Percentiles rank a stretch among this genome's conserved stretches.
These are phyloP conservation scores for Tanypteryx hageni DNA, from an alignment of 2,888 invertebrate genomes.

Conservation along the genomic window DNA sequence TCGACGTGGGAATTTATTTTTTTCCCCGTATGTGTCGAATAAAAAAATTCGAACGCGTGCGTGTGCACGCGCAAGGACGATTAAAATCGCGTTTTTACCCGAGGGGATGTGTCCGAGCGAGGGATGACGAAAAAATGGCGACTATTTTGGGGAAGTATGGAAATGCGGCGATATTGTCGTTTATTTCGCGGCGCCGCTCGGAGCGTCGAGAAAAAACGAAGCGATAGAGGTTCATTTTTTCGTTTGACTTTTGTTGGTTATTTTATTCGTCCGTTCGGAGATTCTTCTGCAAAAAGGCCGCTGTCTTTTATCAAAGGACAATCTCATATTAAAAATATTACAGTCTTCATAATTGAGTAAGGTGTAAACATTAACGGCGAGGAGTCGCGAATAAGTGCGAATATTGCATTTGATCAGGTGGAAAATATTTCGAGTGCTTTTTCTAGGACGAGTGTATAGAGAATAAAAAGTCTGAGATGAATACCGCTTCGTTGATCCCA, in stretches of 20 bases:
- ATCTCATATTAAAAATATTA: too few species aligned
- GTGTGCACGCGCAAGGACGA: neutral
- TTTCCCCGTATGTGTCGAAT: neutral
- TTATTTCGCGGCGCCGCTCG: slow-evolving; percentile 29
- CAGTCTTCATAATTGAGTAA: too few species aligned
- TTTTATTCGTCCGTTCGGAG: neutral
- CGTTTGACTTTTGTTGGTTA: neutral
- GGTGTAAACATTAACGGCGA: too few species aligned
- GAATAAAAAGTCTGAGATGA: too few species aligned
- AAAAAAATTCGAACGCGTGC: neutral
- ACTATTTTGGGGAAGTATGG: too few species aligned
- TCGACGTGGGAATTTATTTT: neutral
- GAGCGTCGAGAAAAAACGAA: neutral
- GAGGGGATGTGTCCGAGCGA: neutral
- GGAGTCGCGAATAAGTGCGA: too few species aligned
- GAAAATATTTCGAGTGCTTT: too few species aligned
- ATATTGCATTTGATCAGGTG: too few species aligned
- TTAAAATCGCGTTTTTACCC: neutral
- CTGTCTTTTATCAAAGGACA: too few species aligned
- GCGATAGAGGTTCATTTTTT: neutral
- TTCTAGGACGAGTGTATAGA: too few species aligned
- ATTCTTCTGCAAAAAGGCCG: too few species aligned
- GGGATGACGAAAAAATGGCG: neutral
- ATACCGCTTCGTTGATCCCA: too few species aligned
- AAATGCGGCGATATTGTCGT: neutral